phyloP scores from a whole-genome alignment of 2,113 vertebrate genomes.

The Scophthalmus maximus region DNA sequence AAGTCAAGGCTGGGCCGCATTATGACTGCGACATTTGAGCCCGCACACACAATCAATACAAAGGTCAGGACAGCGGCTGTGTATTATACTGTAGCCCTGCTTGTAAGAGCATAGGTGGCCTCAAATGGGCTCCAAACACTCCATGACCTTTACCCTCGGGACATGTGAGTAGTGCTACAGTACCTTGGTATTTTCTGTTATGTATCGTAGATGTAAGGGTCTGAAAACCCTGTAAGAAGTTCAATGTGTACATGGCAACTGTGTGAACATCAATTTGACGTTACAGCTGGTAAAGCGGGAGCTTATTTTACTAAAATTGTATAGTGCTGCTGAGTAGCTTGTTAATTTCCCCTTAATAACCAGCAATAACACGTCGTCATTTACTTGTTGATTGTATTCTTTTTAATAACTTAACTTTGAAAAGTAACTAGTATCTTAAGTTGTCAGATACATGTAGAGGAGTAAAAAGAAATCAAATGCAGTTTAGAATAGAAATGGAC shows the following conservation, averaged over 20 bases:
- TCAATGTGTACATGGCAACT: not conserved
- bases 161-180: not conserved
- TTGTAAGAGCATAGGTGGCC: not conserved
- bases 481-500: too few species aligned
- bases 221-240: not conserved
- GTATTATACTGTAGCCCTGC: not conserved
- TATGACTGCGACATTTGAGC: not conserved
- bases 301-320: not conserved
- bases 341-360: too few species aligned
- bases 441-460: not conserved
- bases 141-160: not conserved
- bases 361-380: too few species aligned
- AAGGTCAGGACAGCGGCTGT: not conserved
- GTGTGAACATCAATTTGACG: not conserved
- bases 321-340: not conserved
- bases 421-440: not conserved
- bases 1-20: not conserved
- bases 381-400: too few species aligned
- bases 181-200: not conserved
- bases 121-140: not conserved
- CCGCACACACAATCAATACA: not conserved
- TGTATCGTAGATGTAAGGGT: not conserved
- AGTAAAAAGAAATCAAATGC: not conserved
- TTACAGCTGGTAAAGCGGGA: not conserved
- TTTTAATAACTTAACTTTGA: not conserved